Base-by-base conservation (phyloP, 2,797 vertebrate genomes). In the Fistularia tabacaria region DNA sequence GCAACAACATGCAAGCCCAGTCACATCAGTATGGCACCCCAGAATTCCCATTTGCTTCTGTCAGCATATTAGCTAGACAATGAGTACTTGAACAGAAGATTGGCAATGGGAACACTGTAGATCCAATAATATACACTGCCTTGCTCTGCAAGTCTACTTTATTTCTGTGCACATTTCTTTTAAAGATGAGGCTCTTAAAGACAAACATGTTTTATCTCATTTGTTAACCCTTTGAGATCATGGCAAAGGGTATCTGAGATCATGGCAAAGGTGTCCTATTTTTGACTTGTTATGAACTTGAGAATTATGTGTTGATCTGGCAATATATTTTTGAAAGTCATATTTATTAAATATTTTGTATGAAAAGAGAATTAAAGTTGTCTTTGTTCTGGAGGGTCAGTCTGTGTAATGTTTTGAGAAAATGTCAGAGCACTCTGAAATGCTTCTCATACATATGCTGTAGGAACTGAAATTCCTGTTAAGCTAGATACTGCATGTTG, bases 261-360 rank as follows among this genome's bases (percentile, higher is more conserved):
- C 88, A 81, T 86, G 91, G 92, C 91, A 92, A 90, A 91, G 10
- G 92, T 93, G 88, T 94, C 90, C 92, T 90, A 89, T 85, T 83
- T 81, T 87, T 78, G 71, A 79, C 92, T 93, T 92, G 91, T 94
- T 94, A 91, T 75, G 90, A 92, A 93, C 89, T 92, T 90, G 88
- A 94, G 93, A 93, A 93, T 93, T 93, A 89, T 88, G 92, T 95
- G 94, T 94, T 98, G 93, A 96, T 96, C 92, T 94, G 94, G 93
- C 95, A 94, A 95, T 96, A 94, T 95, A 94, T 95, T 94, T 93
- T 96, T 93, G 94, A 92, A 96, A 98, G 93, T 95, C 92, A 95
- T 99, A 99, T 99, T 99, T 99, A 99, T 99, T 99, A 98, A 99
- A 99, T 95, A 93, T 97, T 98, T 98, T 99, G 94, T 98, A 97